phyloP scores from a whole-genome alignment of 2,888 invertebrate genomes.

The Petrolisthes manimaculis region DNA sequence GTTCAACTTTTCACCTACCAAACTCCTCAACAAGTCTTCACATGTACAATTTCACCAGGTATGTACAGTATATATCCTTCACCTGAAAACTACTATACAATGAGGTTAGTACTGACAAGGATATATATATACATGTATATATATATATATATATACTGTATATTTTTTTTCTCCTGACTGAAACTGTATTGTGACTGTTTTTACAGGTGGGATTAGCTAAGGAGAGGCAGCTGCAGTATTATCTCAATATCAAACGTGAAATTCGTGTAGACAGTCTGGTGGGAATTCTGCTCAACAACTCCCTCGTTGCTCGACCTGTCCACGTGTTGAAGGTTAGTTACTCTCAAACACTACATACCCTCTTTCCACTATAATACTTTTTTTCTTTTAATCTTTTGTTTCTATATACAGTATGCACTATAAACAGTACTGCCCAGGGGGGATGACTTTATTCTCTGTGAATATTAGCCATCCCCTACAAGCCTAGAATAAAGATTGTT shows the following conservation, averaged over 20 bases:
- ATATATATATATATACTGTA: constrained; percentile 16
- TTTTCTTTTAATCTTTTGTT: background rate
- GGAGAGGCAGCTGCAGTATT: constrained; percentile 4
- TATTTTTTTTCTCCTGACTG: background rate
- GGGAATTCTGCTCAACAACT: constrained; percentile 13
- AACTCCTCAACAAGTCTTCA: background rate
- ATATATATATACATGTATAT: constrained; percentile 14
- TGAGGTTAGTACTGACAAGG: background rate
- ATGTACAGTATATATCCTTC: background rate
- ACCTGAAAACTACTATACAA: background rate
- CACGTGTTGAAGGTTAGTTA: constrained; percentile 16
- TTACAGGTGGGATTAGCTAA: constrained; percentile 19
- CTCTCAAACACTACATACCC: background rate
- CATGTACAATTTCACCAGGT: constrained; percentile 26
- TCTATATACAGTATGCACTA: too few species aligned
- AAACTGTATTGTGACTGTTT: too few species aligned
- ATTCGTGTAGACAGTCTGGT: constrained; percentile 7
- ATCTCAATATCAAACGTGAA: constrained; percentile 8
- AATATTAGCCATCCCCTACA: too few species aligned
- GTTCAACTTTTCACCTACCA: background rate
- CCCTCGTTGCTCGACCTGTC: constrained; percentile 2
- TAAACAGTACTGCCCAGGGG: too few species aligned
- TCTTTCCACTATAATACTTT: background rate
- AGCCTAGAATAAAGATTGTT: too few species aligned
- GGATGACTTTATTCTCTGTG: too few species aligned